A percentile compares a stretch with the other conserved stretches of the same genome.
Evolutionary conservation across 2,888 invertebrate genomes (phyloP).

Genomic region (Plutella xylostella): DNA sequence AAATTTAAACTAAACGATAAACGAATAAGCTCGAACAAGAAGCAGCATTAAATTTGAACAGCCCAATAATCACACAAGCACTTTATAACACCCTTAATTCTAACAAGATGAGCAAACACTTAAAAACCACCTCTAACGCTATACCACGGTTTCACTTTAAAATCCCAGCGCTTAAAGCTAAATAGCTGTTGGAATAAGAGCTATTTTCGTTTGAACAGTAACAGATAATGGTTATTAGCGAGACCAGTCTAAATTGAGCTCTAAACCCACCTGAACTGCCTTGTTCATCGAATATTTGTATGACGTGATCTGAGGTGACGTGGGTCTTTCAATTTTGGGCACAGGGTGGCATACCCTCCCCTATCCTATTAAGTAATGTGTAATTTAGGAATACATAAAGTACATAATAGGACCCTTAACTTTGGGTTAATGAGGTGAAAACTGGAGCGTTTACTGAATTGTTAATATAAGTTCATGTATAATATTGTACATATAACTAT

Average conservation of each 20-base stretch:
- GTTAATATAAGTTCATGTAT: no score
- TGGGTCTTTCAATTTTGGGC: slow-evolving; percentile 34
- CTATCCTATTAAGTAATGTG: slow-evolving; percentile 66
- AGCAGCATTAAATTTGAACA: slow-evolving; percentile 58
- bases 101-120: no score
- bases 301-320: no score
- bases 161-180: no score
- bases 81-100: slow-evolving; percentile 56
- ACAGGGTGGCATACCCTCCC: slow-evolving; percentile 46
- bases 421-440: slow-evolving; percentile 65
- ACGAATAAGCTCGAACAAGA: slow-evolving; percentile 31
- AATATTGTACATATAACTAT: no score
- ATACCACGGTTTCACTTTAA: no score
- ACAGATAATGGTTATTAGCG: slow-evolving; percentile 23
- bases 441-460: slow-evolving; percentile 46
- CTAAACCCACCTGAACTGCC: slow-evolving; percentile 17
- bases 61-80: slow-evolving; percentile 59
- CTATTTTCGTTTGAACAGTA: no score
- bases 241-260: slow-evolving; percentile 34
- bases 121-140: no score
- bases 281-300: no score
- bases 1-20: no score
- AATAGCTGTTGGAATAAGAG: no score
- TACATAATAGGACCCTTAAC: slow-evolving; percentile 68
- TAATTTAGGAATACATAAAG: slow-evolving; percentile 70